Evolutionary conservation across 2,797 vertebrate species (phyloP).

Genomic region (Nannoperca australis): DNA sequence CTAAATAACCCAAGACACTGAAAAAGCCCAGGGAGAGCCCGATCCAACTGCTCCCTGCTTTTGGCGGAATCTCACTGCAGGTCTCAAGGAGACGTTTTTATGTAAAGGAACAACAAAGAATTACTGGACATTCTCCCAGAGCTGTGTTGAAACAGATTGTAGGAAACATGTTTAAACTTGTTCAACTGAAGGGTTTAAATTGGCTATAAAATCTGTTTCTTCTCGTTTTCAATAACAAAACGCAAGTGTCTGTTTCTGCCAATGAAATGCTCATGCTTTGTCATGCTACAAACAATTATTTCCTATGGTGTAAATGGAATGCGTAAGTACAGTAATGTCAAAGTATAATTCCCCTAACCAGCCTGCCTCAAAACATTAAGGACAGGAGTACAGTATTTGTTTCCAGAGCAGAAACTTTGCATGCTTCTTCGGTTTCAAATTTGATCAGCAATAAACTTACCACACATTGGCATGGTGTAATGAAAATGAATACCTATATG

Average conservation of each 20-base stretch:
- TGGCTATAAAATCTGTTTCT: constrained; percentile 82
- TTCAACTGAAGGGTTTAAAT: constrained; percentile 79
- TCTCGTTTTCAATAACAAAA: constrained; percentile 67
- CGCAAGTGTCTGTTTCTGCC: constrained; percentile 51
- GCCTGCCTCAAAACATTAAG: constrained; percentile 11
- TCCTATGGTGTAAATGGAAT: constrained; percentile 26
- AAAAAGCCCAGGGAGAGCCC: constrained; percentile 59
- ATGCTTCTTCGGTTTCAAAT: not conserved
- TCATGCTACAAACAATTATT: constrained; percentile 42
- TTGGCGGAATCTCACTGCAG: constrained; percentile 62
- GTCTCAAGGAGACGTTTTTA: constrained; percentile 73
- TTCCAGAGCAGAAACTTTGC: not conserved
- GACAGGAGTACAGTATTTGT: constrained; percentile 5
- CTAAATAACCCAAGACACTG: constrained; percentile 70
- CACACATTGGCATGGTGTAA: not conserved
- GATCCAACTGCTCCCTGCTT: constrained; percentile 70
- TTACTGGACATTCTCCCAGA: constrained; percentile 77
- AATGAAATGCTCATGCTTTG: constrained; percentile 38
- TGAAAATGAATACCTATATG: not conserved
- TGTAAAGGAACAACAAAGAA: constrained; percentile 77
- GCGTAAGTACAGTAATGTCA: constrained; percentile 9
- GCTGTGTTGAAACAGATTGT: constrained; percentile 81
- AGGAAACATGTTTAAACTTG: constrained; percentile 82
- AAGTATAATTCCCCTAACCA: constrained; percentile 17
- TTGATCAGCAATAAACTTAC: constrained; percentile 9